These are phyloP conservation scores for Solenodon paradoxus DNA, from an alignment of 2,113 vertebrate genomes.

Conservation along the genomic window DNA sequence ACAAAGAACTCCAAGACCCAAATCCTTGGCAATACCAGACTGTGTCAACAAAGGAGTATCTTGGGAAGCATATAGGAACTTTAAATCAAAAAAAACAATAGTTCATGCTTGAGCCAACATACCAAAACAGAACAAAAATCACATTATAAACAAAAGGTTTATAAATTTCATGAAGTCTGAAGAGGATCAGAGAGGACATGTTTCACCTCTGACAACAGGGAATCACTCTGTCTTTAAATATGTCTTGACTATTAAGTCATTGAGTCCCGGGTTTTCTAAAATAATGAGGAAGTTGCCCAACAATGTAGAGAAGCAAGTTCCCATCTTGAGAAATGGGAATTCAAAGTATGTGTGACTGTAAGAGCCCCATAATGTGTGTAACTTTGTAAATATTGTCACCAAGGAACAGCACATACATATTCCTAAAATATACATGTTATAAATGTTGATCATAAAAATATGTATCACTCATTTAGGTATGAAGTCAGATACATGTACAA, in stretches of 20 bases:
- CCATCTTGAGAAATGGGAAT: neutral
- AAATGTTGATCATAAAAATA: neutral
- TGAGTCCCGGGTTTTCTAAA: constrained; percentile 7
- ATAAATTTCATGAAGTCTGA: neutral
- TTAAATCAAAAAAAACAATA: neutral
- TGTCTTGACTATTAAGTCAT: neutral
- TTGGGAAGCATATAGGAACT: neutral
- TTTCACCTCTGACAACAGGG: neutral
- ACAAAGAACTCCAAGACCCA: neutral
- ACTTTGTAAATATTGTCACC: constrained; percentile 7
- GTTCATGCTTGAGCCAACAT: too few relatives aligned
- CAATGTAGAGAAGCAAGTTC: neutral
- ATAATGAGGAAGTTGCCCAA: neutral
- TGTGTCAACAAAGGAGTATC: neutral
- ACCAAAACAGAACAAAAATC: neutral
- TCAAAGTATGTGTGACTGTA: neutral
- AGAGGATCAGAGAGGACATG: neutral
- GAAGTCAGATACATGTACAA: neutral
- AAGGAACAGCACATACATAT: neutral
- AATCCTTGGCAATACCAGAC: neutral
- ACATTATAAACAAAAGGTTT: neutral
- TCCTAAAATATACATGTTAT: neutral
- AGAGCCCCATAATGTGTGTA: neutral
- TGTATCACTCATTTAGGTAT: neutral
- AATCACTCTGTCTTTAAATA: neutral